Base-by-base conservation (phyloP, 1,140 invertebrate genomes). In the Hydropsyche tenuis region DNA sequence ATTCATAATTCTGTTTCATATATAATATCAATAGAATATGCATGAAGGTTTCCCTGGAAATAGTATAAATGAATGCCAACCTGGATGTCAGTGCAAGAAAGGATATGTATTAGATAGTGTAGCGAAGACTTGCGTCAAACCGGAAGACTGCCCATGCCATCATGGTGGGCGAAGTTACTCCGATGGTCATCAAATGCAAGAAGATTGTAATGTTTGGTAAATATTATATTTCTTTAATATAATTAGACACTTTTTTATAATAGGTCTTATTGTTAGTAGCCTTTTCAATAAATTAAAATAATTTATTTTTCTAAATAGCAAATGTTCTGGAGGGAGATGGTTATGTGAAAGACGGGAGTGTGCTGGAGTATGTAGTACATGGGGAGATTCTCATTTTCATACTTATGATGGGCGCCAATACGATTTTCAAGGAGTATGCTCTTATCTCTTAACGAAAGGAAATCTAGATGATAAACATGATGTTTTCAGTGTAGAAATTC, bases 371-470 rank as follows among this genome's bases (percentile, higher is more conserved):
- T 96, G 94, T 81, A 88, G 88, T 16, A 89, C 91, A 3, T 95
- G 93, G 93, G 94, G 94, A 3, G 93, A 94, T 79, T 94, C 93
- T 0, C 95, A 97, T 81, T 93, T 94, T 79, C 90, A 89, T 75
- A 95, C 93, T 0, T 97, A 94, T 79, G 95, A 96, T 83, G 92
- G 91, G 0, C 88, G 88, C n/a, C 84, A 88, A 6, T 96, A 89
- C 80, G 92, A 96, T 80, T 96, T 96, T 82, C 93, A 96, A 82
- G 94, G 95, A 30, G 88, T 90, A 53, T 97, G 95, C 80, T 91
- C 94, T 72, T 96, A 96, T 79, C 86, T 96, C 12, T 82, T 96
- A 6, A 90, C 90, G 0, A 94, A 95, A 81, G 92, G 92, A 14
- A 82, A 78, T 1, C 79, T 88, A 48, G 83, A 84, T 46, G 86